Conservation (phyloP, 2,888 invertebrate genomes). For the Clistopyga incitator region DNA sequence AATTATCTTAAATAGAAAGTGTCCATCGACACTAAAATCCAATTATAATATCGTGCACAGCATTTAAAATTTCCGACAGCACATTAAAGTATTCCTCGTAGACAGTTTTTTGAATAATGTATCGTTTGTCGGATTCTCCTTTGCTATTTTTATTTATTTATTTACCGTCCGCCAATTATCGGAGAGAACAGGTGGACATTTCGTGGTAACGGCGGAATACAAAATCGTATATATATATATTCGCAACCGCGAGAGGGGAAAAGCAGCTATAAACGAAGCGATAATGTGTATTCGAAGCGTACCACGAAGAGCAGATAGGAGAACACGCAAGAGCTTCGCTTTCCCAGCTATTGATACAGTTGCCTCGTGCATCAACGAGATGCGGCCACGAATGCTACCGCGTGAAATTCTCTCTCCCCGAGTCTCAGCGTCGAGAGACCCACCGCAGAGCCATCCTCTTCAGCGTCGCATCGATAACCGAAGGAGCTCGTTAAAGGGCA, state of each 20-base stretch:
- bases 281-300: conserved; percentile 22
- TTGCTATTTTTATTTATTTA: neutral
- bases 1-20: too few relatives aligned
- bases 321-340: conserved; percentile 31
- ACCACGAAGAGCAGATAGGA: neutral
- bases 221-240: neutral
- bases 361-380: conserved; percentile 6
- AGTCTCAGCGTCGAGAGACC: neutral
- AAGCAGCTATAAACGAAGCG: conserved; percentile 28
- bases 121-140: conserved; percentile 3
- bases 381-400: neutral
- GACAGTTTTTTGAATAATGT: too few relatives aligned
- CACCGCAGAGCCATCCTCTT: neutral
- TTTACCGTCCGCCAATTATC: conserved; percentile 38
- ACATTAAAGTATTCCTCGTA: too few relatives aligned
- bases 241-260: conserved; percentile 13
- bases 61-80: too few relatives aligned
- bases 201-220: conserved; percentile 23
- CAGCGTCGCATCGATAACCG: conserved; percentile 9
- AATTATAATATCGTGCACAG: too few relatives aligned
- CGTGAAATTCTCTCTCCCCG: conserved; percentile 25
- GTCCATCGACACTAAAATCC: too few relatives aligned
- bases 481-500: conserved; percentile 1
- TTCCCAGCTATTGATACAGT: conserved; percentile 45
- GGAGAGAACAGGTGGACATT: conserved; percentile 38